Conservation (phyloP, 2,113 vertebrate species). For the sheep (Ovis aries) region ARS-UI_Ramb_v3.0 NC_056054.1:105411501-105412000, state of each 20-base stretch:
- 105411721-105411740: background rate
- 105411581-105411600: background rate
- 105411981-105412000: background rate
- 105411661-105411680: background rate
- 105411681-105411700: background rate
- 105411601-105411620: background rate
- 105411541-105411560: background rate
- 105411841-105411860: background rate
- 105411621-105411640: background rate
- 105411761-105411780: background rate
- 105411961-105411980: background rate
- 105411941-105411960: background rate
- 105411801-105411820: background rate
- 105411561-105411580: background rate
- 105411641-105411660: background rate
- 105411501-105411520: background rate
- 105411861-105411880: background rate
- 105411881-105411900: background rate
- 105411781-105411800: background rate
- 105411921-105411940: background rate
- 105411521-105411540: background rate
- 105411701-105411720: background rate
- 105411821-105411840: background rate
- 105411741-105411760: background rate
- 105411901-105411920: background rate